Evolutionary conservation across 2,113 vertebrate genomes (phyloP), one percentile per base, ranked within the genome.

Genomic region (Eretmochelys imbricata): DNA sequence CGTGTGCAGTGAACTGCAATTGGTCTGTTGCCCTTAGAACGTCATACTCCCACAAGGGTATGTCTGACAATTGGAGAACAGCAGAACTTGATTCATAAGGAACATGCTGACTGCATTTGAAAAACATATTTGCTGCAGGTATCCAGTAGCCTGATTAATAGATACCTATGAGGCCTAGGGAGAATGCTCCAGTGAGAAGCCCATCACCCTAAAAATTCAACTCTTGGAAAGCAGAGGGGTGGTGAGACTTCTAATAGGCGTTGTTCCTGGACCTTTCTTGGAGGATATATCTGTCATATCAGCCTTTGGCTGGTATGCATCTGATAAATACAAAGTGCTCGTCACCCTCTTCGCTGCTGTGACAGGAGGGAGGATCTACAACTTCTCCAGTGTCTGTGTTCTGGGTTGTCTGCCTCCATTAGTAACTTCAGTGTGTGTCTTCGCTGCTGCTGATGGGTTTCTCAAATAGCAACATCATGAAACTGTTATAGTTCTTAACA

Each of bases 1-100:
- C 49, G 25, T 14, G 8, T 1, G 24, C 0, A 4, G 62, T 17
- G 57, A 48, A 0, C 38, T 2, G 19, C 0, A 0, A 49, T 69
- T 7, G 10, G 27, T 42, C 13, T 46, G 2, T 4, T 24, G 50
- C 35, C 5, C 38, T 31, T 27, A 49, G n/a, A 35, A 38, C 1
- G 0, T 57, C 76, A 86, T 80, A 20, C 65, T 38, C 65, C 17
- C 17, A n/a, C 7, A n/a, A 62, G 16, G 14, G 16, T 20, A 38
- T 54, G 3, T 14, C 0, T 35, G 25, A 2, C 11, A 90, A 65
- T 35, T 1, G 11, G 0, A 72, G 55, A 49, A 1, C 76, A 82
- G 53, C 81, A 29, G 3, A 0, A 49, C 65, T 38, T 22, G 0
- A 0, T 42, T 82, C 2, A 0, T 11, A 35, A 0, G 8, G 49